Evolutionary conservation across 2,888 invertebrate genomes (phyloP), one percentile per base, ranked within the genome.

Genomic region (Hedychridium roseum): DNA sequence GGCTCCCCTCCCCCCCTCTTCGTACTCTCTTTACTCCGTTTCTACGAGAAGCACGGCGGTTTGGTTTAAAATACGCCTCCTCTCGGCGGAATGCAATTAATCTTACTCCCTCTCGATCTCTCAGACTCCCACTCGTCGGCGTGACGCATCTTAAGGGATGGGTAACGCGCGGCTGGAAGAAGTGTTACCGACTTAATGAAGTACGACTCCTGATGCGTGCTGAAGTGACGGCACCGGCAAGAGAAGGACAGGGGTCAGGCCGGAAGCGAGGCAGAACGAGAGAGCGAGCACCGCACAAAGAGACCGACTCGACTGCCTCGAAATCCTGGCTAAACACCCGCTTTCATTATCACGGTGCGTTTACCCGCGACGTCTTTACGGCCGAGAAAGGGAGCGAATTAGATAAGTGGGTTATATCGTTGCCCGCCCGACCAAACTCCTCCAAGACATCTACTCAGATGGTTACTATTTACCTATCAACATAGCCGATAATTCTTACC

Each of bases 161-260:
- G 57, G 60, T 50, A 51, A 56, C 57, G 59, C n/a, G n/a, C 50
- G 56, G 46, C 52, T 53, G 64, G 73, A 74, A 75, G 71, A 76
- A 75, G 73, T 74, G 75, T 74, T 74, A 66, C 73, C 61, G 73
- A 73, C 76, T 75, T 76, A 75, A 76, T 76, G 71, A 76, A 76
- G 73, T 74, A 74, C 71, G 76, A 73, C 71, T 77, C 64, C 60
- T 69, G n/a, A n/a, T n/a, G n/a, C n/a, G n/a, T n/a, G n/a, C n/a
- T n/a, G 55, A 53, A 31, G 44, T 35, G 32, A 44, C 49, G 43
- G 12, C 14, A 20, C 50, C 37, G 2, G 51, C 35, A 50, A 51
- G 56, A 14, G 21, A 40, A 47, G 41, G 26, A 39, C 12, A 28
- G n/a, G n/a, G n/a, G n/a, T n/a, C n/a, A 26, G 38, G 9, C 11